Evolutionary conservation across 1,140 invertebrate species (phyloP), one percentile per base, ranked within the genome.

Genomic region (Mya arenaria): DNA sequence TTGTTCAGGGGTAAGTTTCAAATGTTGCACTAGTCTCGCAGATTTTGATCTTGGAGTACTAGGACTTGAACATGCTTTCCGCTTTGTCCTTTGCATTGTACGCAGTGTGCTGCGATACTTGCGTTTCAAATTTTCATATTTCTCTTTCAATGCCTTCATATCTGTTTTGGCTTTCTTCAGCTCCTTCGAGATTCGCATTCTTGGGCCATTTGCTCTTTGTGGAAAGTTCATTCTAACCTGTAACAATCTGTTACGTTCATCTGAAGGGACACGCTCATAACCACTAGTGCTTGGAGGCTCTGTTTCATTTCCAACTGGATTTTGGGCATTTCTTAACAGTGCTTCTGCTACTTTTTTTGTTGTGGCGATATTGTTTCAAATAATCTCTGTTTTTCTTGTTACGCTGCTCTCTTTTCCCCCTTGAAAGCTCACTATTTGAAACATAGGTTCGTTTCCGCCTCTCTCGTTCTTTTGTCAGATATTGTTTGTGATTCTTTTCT

Each of bases 191-290:
- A 68, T 30, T 13, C 63, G 39, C 56, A 55, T 78, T 37, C 48
- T 66, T 2, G 63, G 60, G 36, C 74, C 74, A 68, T 78, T 78
- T 78, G 30, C 36, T 23, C 62, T 17, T 66, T 66, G 65, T 36
- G 44, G 74, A 78, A 78, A 78, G 15, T 0, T 32, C 63, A 65
- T 65, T 13, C 56, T 78, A n/a, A 78, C 74, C 36, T 60, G 44
- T 28, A 78, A 36, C 17, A 28, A 62, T 65, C 4, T 28, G 23
- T n/a, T 23, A 56, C 25, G 4, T 56, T 1, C 25, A 55, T 56
- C 28, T 19, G 3, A n/a, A n/a, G 25, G 48, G 10, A 19, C 23
- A 56, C 74, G 52, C n/a, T 80, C 77, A 60, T 80, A 71, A 1
- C 77, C 77, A 71, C 77, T 80, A 10, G 65, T n/a, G n/a, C n/a